Evolutionary conservation across 1,140 invertebrate species (phyloP), one percentile per base, ranked within the genome.

Genomic region (Hypothenemus hampei): DNA sequence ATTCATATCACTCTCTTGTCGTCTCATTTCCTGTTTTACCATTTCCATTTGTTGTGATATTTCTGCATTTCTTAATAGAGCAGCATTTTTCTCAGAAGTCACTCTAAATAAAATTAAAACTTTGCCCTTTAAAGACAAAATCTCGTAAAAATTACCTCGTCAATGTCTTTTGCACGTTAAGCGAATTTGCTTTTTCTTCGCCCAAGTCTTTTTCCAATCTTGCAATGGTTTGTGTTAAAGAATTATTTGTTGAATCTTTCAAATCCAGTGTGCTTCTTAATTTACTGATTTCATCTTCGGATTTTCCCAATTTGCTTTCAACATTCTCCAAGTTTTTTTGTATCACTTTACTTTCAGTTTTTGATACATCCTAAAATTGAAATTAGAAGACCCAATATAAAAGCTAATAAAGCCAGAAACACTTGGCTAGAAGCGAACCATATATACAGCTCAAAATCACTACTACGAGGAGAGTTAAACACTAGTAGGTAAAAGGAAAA

Each of bases 31-130:
- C 58, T 86, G 82, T 57, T 81, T 81, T 1, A 84, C 79, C 43
- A 88, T 75, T 68, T 89, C 85, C 46, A 86, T 78, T 46, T 87
- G 83, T 66, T 91, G 89, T 0, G 87, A 91, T 51, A 91, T 83
- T 69, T 90, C 83, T 3, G 89, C 89, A 68, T 90, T 92, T 20
- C 87, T 78, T 23, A 92, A 63, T 43, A 91, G 69, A 1, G 84
- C 82, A 8, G 82, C 80, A 66, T 90, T 83, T 62, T 88, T 91
- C 51, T 91, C 88, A 46, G 81, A 73, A 21, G 77, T 78, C 54
- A 88, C 84, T 50, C 77, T 77, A 63, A 49, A 22, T 43, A 8
- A 23, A 45, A 5, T 26, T 26, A 22, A 15, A n/a, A 10, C 2
- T 15, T 26, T 40, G 29, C 11, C 24, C 39, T 6, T 11, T 37